phyloP scores from a whole-genome alignment of 2,797 vertebrate species.

The Crax fasciolata region DNA sequence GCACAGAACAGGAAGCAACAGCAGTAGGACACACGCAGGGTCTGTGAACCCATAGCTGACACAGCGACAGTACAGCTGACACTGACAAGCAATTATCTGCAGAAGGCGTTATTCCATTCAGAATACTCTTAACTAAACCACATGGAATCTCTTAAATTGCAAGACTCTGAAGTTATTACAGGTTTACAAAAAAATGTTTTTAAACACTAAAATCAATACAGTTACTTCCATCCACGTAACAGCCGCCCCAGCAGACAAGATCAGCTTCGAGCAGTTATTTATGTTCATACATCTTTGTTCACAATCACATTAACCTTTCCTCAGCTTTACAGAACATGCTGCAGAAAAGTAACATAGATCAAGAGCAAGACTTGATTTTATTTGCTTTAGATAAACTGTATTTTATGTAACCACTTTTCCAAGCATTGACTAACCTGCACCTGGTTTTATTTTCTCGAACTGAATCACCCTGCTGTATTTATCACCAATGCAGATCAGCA shows the following conservation, averaged over 20 bases:
- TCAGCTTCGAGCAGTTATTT: conserved; percentile 35
- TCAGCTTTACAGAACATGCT: not conserved
- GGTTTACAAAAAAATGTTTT: not conserved
- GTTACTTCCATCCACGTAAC: not conserved
- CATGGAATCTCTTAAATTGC: not conserved
- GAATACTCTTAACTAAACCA: not conserved
- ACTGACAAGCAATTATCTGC: not conserved
- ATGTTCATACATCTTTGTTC: conserved; percentile 34
- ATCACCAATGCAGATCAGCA: not conserved
- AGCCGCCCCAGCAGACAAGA: not conserved
- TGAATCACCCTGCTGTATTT: not conserved
- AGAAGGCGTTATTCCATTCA: not conserved
- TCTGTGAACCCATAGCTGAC: not conserved
- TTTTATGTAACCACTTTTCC: not conserved
- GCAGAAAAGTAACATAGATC: not conserved
- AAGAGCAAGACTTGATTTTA: not conserved
- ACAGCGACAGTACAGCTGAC: not conserved
- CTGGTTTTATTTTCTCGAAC: not conserved
- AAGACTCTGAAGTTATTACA: not conserved
- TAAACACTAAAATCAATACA: not conserved
- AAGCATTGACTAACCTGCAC: not conserved
- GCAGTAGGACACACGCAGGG: not conserved
- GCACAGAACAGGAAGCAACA: not conserved
- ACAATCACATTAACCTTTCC: not conserved
- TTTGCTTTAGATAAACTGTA: not conserved